Evolutionary conservation across 2,888 invertebrate genomes (phyloP), one percentile per base, ranked within the genome.

Genomic region (Brachylomia viminalis): DNA sequence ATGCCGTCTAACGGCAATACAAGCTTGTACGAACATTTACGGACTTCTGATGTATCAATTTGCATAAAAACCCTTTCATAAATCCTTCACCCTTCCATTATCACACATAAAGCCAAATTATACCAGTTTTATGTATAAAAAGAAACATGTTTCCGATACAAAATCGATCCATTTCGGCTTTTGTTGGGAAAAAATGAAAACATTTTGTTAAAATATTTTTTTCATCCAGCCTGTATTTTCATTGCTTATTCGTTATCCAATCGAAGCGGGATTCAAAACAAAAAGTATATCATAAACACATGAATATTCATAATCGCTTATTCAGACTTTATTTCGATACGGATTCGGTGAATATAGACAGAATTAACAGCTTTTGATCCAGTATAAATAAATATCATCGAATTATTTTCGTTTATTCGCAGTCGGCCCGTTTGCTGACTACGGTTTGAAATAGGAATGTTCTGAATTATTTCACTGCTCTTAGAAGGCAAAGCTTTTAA

Each of bases 301-400:
- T 82, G 76, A 84, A 84, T 84, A 82, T 82, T 82, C 76, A 81
- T 65, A 62, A 67, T 58, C 70, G 42, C 75, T 84, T 75, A 54
- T 81, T 69, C 45, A 56, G 49, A 70, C 42, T 49, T 23, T 54
- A 59, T 66, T 66, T 54, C 58, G 62, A 70, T 75, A n/a, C 49
- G 45, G 27, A 54, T 71, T 72, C 45, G 52, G 62, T 62, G 30
- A 71, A 59, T 66, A 56, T 56, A 33, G n/a, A 68, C 64, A 30
- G 45, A 54, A 67, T 74, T 79, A 69, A 66, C 38, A 54, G 47
- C 69, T 83, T 76, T 83, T 69, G 52, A 59, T 65, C 42, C 42
- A 23, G 33, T 54, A 27, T n/a, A 70, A 83, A 77, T 54, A 77
- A 77, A 83, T 49, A 61, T 47, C 15, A 61, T 1, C 30, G n/a